A percentile compares a stretch with the other conserved stretches of the same genome.
Conservation (phyloP, 2,113 vertebrate species). For the Carettochelys insculpta region DNA sequence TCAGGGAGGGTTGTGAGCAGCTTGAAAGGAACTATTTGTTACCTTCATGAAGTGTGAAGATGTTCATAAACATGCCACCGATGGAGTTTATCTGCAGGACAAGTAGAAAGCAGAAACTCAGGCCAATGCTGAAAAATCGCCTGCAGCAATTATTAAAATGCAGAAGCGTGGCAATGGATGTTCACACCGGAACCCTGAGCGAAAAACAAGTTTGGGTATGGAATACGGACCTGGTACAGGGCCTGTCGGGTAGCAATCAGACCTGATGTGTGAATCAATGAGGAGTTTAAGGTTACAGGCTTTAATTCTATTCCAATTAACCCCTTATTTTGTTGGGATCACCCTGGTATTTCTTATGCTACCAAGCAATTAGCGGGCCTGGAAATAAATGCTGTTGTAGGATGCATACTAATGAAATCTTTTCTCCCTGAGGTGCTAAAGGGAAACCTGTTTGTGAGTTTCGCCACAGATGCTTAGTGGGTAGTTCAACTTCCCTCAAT, state of each 20-base stretch:
- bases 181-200: background rate
- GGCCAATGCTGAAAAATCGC: background rate
- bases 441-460: background rate
- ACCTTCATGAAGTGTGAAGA: background rate
- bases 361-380: background rate
- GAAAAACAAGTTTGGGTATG: background rate
- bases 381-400: fast-evolving
- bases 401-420: background rate
- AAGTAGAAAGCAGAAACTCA: background rate
- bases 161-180: background rate
- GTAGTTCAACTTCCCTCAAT: too few species aligned
- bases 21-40: background rate
- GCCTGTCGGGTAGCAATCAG: background rate
- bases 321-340: background rate
- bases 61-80: background rate
- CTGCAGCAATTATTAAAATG: too few species aligned
- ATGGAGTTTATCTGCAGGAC: background rate
- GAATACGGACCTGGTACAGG: background rate
- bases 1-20: background rate
- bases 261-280: fast-evolving
- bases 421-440: background rate
- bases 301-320: background rate
- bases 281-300: background rate
- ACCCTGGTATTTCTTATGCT: background rate
- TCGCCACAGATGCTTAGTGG: background rate